Conservation (phyloP, 2,113 vertebrate genomes). For the Zeus faber region DNA sequence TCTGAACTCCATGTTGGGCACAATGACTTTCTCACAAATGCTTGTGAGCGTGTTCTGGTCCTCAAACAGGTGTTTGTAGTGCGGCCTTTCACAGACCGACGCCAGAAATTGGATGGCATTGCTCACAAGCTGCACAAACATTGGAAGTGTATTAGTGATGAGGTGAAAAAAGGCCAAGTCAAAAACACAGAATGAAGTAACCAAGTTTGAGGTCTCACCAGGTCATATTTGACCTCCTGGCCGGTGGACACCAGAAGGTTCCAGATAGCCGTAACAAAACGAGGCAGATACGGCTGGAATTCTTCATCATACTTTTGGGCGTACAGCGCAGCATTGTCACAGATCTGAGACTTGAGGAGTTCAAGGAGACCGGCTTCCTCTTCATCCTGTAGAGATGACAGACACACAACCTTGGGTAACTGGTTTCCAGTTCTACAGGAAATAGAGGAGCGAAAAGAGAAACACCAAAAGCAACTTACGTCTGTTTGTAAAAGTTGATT, state of each 20-base stretch:
- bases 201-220: conserved; percentile 77
- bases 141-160: not conserved
- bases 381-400: conserved; percentile 82
- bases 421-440: not conserved
- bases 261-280: conserved; percentile 97
- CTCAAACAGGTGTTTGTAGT: conserved; percentile 98
- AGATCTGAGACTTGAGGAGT: conserved; percentile 96
- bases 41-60: conserved; percentile 95
- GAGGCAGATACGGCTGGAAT: conserved; percentile 93
- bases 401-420: not conserved
- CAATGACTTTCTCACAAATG: conserved; percentile 99
- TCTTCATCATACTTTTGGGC: conserved; percentile 99
- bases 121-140: conserved; percentile 85
- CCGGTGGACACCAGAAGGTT: conserved; percentile 96
- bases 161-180: not conserved
- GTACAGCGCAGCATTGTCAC: conserved; percentile 96
- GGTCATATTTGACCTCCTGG: conserved; percentile 96
- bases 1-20: conserved; percentile 99
- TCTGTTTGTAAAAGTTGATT: conserved; percentile 97
- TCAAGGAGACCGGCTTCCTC: conserved; percentile 96
- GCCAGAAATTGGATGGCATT: conserved; percentile 98
- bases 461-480: conserved; percentile 72
- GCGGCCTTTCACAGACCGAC: conserved; percentile 94
- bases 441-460: not conserved
- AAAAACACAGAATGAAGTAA: not conserved